Percentiles rank a stretch among this genome's conserved stretches.
Evolutionary conservation across 2,797 vertebrate genomes (phyloP).

Genomic region (Melanotaenia parkinsoni): DNA sequence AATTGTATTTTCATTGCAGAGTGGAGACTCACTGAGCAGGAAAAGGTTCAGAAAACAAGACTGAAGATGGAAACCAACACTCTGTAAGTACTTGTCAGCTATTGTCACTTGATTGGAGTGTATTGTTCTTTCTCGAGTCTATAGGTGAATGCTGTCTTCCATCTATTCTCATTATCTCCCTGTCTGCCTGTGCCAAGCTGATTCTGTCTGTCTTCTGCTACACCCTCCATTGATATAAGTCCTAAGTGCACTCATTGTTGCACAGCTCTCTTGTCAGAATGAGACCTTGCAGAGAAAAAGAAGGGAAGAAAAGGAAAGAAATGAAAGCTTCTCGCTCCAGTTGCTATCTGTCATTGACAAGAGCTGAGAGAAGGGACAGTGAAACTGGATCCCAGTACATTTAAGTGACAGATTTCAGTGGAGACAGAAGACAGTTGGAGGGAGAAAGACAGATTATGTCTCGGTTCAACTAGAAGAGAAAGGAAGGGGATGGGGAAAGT

Average conservation of each 20-base stretch:
- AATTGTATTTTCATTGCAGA: slow-evolving; percentile 37
- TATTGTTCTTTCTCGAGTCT: slow-evolving; percentile 28
- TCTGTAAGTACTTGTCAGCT: slow-evolving; percentile 36
- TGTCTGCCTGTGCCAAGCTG: slow-evolving; percentile 48
- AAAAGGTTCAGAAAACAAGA: slow-evolving; percentile 23
- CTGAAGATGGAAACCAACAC: slow-evolving; percentile 23
- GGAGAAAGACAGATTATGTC: slow-evolving; percentile 9
- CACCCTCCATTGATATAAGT: slow-evolving; percentile 51
- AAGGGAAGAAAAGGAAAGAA: slow-evolving; percentile 15
- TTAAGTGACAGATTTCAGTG: slow-evolving; percentile 38
- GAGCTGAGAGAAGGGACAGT: slow-evolving; percentile 21
- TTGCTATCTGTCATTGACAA: slow-evolving; percentile 30
- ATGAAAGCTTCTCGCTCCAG: slow-evolving; percentile 34
- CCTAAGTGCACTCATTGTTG: slow-evolving; percentile 61
- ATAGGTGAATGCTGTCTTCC: slow-evolving; percentile 53
- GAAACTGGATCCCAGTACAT: slow-evolving; percentile 25
- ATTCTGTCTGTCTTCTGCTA: slow-evolving; percentile 54
- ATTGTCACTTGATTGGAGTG: slow-evolving; percentile 47
- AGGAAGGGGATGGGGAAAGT: background rate
- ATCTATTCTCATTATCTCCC: slow-evolving; percentile 75
- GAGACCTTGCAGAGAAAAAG: slow-evolving; percentile 42
- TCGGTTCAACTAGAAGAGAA: slow-evolving; percentile 5
- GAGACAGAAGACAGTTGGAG: slow-evolving; percentile 18
- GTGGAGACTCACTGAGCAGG: slow-evolving; percentile 4
- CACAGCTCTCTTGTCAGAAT: slow-evolving; percentile 63